Evolutionary conservation across 2,113 vertebrate genomes (phyloP).

Genomic region (Archocentrus centrarchus): DNA sequence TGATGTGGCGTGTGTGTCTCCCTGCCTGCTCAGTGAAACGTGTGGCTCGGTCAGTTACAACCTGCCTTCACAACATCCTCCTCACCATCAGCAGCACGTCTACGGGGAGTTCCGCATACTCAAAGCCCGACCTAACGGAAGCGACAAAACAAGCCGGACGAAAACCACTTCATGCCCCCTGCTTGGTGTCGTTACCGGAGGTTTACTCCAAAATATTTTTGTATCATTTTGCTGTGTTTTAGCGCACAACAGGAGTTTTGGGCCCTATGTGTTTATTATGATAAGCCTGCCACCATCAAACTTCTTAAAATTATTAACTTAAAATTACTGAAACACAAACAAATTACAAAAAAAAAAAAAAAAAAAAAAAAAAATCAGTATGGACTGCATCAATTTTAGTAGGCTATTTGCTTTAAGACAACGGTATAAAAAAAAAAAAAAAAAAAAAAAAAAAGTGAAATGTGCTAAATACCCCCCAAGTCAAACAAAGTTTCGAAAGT

Average conservation of each 20-base stretch:
- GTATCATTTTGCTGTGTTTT: neutral
- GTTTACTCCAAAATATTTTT: neutral
- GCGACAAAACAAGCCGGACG: neutral
- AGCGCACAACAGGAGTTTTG: neutral
- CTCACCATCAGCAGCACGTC: conserved; percentile 44
- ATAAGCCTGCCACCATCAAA: neutral
- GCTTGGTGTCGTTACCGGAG: too few relatives aligned
- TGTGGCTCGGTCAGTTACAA: conserved; percentile 41
- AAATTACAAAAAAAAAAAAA: neutral
- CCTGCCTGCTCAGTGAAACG: conserved; percentile 28
- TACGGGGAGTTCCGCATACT: conserved; percentile 77
- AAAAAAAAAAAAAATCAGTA: neutral
- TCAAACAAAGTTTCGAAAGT: neutral
- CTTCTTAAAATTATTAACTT: neutral
- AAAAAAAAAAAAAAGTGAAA: neutral
- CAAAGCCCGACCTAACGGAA: conserved; percentile 13
- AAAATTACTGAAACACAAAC: neutral
- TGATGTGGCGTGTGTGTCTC: conserved; percentile 21
- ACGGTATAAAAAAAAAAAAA: neutral
- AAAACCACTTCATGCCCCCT: neutral
- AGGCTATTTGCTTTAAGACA: neutral
- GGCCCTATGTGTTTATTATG: neutral
- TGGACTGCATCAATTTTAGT: neutral
- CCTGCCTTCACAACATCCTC: conserved; percentile 73
- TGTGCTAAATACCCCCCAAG: neutral